Conservation (phyloP, 2,888 invertebrate species). For the Eilema caniola region DNA sequence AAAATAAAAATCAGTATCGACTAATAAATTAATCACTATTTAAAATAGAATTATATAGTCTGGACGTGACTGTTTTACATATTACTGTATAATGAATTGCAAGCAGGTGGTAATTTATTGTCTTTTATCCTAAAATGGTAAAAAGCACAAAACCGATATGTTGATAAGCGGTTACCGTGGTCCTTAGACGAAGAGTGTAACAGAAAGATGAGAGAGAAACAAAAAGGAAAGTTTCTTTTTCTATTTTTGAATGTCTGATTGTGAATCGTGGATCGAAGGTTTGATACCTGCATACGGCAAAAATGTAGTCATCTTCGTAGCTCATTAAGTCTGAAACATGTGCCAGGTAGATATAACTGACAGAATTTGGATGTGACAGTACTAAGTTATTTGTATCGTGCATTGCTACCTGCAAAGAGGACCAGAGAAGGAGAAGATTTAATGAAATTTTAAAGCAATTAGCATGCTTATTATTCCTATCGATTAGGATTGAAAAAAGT, state of each 20-base stretch:
- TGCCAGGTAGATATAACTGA: too few relatives aligned
- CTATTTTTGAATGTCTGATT: not conserved
- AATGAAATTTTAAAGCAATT: too few relatives aligned
- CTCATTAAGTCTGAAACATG: too few relatives aligned
- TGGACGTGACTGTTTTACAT: conserved; percentile 1
- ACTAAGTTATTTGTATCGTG: too few relatives aligned
- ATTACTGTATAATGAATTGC: not conserved
- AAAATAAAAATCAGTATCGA: not conserved
- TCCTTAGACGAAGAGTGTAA: not conserved
- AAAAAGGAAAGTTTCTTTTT: not conserved
- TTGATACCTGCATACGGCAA: not conserved
- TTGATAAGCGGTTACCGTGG: not conserved
- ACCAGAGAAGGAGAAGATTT: too few relatives aligned
- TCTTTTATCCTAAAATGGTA: not conserved
- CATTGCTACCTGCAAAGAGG: too few relatives aligned
- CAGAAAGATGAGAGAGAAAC: not conserved
- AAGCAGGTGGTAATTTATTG: conserved; percentile 1
- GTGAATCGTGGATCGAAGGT: not conserved
- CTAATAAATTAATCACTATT: not conserved
- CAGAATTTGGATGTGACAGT: too few relatives aligned
- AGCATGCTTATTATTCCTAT: too few relatives aligned
- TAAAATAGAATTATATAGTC: not conserved
- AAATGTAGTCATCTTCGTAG: not conserved
- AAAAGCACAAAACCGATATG: not conserved
- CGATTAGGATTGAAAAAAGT: too few relatives aligned